phyloP scores from a whole-genome alignment of 2,888 invertebrate genomes.

The Phanerotoma sp. region DNA sequence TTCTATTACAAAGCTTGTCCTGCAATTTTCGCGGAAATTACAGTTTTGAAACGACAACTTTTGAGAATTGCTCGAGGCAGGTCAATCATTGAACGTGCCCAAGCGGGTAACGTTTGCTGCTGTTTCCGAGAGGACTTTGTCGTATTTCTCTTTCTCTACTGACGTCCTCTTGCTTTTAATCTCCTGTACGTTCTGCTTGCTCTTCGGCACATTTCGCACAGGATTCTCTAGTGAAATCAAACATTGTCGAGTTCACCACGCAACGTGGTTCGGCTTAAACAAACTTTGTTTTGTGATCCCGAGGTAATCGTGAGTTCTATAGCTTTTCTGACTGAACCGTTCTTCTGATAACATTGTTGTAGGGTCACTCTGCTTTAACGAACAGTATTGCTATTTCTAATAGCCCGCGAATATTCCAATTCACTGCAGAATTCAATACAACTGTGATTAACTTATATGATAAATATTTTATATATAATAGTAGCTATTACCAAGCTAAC shows the following conservation, averaged over 20 bases:
- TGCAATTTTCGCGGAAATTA: constrained; percentile 23
- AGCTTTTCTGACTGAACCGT: constrained; percentile 14
- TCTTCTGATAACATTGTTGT: constrained; percentile 29
- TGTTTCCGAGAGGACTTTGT: constrained; percentile 1
- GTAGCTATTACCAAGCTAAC: background rate
- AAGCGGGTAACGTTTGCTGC: background rate
- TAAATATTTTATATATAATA: constrained; percentile 11
- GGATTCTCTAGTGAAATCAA: constrained; percentile 1
- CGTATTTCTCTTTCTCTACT: background rate
- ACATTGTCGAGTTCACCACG: background rate
- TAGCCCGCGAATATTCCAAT: constrained; percentile 35
- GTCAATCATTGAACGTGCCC: background rate
- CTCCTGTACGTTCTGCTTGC: background rate
- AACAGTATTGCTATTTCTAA: constrained; percentile 29
- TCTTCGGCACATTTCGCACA: background rate
- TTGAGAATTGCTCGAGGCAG: constrained; percentile 15
- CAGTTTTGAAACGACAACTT: constrained; percentile 21
- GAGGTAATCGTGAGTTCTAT: background rate
- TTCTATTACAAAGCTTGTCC: no score
- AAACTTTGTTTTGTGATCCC: background rate
- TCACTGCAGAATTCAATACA: constrained; percentile 6
- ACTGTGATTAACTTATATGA: background rate
- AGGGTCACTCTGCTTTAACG: constrained; percentile 30
- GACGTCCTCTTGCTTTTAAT: background rate
- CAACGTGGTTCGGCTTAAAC: constrained; percentile 1